phyloP scores from a whole-genome alignment of 2,888 invertebrate genomes.

The Plemyria rubiginata region DNA sequence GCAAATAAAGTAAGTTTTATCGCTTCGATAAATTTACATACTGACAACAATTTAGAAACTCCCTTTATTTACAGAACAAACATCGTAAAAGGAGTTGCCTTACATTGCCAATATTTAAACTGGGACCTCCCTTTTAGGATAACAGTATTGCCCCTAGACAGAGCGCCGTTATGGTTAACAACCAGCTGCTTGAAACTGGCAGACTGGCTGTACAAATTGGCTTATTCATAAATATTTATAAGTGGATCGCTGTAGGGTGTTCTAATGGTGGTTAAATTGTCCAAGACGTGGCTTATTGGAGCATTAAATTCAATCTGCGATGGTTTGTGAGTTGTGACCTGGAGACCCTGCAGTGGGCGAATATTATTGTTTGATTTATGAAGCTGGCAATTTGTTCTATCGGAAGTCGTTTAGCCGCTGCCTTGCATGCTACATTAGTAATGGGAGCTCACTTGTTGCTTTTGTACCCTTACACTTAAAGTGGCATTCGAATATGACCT shows the following conservation, averaged over 20 bases:
- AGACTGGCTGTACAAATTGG: conserved; percentile 54
- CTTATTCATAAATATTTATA: conserved; percentile 75
- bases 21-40: conserved; percentile 44
- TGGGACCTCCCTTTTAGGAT: conserved; percentile 62
- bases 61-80: conserved; percentile 48
- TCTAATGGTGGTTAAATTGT: conserved; percentile 73
- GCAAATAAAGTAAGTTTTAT: conserved; percentile 35
- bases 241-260: conserved; percentile 64
- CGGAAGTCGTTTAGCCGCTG: conserved; percentile 55
- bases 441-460: conserved; percentile 13
- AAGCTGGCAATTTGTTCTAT: conserved; percentile 64
- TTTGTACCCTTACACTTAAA: not conserved
- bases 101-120: conserved; percentile 61
- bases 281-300: conserved; percentile 63
- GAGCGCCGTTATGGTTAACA: conserved; percentile 57
- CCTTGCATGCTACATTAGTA: conserved; percentile 2
- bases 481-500: not conserved
- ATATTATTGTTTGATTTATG: conserved; percentile 70
- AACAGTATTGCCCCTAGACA: conserved; percentile 56
- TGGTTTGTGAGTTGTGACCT: conserved; percentile 59
- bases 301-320: conserved; percentile 70
- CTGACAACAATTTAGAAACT: conserved; percentile 33
- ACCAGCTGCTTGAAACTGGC: conserved; percentile 49
- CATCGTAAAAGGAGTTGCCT: conserved; percentile 51
- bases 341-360: conserved; percentile 58